These are phyloP conservation scores for Furcula furcula DNA, from an alignment of 2,888 invertebrate genomes.

Conservation along the genomic window DNA sequence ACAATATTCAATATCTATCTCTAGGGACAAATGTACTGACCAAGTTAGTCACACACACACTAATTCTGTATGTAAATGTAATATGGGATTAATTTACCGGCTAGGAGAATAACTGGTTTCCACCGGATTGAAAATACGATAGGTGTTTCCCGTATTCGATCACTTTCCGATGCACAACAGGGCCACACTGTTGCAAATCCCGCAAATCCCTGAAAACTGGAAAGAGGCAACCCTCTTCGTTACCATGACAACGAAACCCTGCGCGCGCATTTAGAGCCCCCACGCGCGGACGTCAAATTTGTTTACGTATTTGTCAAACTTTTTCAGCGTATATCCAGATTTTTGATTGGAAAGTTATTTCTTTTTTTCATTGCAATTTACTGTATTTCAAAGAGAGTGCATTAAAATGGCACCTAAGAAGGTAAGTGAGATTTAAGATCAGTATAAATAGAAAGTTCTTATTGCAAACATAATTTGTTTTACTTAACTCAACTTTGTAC, in stretches of 20 bases:
- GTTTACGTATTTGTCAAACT: slow-evolving; percentile 56
- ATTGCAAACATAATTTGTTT: too few species aligned
- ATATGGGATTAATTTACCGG: too few species aligned
- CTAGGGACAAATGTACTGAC: too few species aligned
- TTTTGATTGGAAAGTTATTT: slow-evolving; percentile 16
- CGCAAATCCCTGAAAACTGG: slow-evolving; percentile 9
- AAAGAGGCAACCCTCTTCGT: slow-evolving; percentile 39
- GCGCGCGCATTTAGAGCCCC: slow-evolving; percentile 62
- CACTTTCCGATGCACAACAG: too few species aligned
- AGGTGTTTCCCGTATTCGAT: too few species aligned
- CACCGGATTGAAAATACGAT: too few species aligned
- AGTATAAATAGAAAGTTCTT: too few species aligned
- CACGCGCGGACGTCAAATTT: slow-evolving; percentile 42
- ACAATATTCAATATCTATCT: too few species aligned
- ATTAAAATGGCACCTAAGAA: slow-evolving; percentile 66
- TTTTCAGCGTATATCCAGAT: slow-evolving; percentile 29
- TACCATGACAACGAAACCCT: slow-evolving; percentile 49
- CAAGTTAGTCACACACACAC: too few species aligned
- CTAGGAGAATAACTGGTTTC: too few species aligned
- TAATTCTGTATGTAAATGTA: too few species aligned
- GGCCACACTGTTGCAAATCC: slow-evolving; percentile 15
- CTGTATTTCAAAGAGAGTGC: slow-evolving; percentile 12
- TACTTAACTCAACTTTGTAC: too few species aligned
- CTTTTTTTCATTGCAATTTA: slow-evolving; percentile 15
- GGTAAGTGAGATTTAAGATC: slow-evolving; percentile 41